phyloP scores from a whole-genome alignment of 2,888 invertebrate species.

The Gortyna flavago region DNA sequence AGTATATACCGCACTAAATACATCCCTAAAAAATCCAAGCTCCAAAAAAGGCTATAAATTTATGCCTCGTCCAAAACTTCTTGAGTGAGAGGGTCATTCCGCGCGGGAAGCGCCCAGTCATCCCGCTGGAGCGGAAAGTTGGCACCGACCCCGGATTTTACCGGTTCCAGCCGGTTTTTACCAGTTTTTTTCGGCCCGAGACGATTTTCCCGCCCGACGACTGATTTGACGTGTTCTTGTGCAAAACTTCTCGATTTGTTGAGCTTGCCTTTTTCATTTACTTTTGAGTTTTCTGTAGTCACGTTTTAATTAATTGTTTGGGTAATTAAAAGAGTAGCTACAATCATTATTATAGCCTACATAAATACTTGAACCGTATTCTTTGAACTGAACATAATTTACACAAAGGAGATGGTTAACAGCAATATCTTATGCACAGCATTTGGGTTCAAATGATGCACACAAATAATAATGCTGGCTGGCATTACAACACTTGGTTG shows the following conservation, averaged over 20 bases:
- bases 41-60: slow-evolving; percentile 59
- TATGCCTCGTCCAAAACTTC: slow-evolving; percentile 72
- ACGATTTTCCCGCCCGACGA: slow-evolving; percentile 52
- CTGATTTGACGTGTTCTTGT: slow-evolving; percentile 68
- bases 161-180: slow-evolving; percentile 69
- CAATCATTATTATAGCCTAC: neutral
- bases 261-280: slow-evolving; percentile 49
- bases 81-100: slow-evolving; percentile 68
- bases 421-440: too few relatives aligned
- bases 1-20: neutral
- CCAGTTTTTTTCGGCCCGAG: slow-evolving; percentile 58
- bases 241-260: slow-evolving; percentile 57
- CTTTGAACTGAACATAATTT: neutral
- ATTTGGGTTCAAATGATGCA: neutral
- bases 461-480: neutral
- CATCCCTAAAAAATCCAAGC: slow-evolving; percentile 11
- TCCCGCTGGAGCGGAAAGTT: slow-evolving; percentile 74
- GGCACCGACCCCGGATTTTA: slow-evolving; percentile 76
- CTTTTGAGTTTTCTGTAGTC: slow-evolving; percentile 14
- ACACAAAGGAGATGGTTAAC: neutral
- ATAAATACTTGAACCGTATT: neutral
- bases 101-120: slow-evolving; percentile 75
- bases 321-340: slow-evolving; percentile 13
- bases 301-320: slow-evolving; percentile 53
- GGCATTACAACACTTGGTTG: neutral